phyloP scores from a whole-genome alignment of 2,888 invertebrate species.

The Glaucopsyche alexis region DNA sequence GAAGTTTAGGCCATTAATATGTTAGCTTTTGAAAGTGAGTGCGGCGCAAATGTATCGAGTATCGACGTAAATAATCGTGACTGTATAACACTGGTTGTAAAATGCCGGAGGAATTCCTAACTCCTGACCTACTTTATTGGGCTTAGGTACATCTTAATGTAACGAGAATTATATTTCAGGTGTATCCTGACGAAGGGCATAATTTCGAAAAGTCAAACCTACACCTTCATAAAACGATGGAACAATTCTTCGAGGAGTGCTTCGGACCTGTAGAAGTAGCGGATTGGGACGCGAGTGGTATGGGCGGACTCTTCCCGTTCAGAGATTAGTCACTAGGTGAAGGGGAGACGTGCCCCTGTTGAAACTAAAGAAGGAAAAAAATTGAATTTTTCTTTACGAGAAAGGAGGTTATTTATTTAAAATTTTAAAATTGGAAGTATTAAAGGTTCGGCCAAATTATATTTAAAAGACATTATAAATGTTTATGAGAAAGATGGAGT shows the following conservation, averaged over 20 bases:
- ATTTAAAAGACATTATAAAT: slow-evolving; percentile 19
- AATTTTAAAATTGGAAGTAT: slow-evolving; percentile 20
- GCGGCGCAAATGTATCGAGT: no score
- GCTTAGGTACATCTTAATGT: no score
- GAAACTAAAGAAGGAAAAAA: background rate
- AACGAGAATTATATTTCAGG: slow-evolving; percentile 67
- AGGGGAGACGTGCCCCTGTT: slow-evolving; percentile 26
- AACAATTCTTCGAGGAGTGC: slow-evolving; percentile 91
- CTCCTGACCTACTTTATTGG: no score
- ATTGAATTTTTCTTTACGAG: background rate
- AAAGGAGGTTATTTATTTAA: slow-evolving; percentile 12
- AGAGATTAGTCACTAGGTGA: slow-evolving; percentile 53
- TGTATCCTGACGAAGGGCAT: slow-evolving; percentile 93
- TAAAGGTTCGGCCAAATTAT: slow-evolving; percentile 24
- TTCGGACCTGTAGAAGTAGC: slow-evolving; percentile 86
- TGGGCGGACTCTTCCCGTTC: slow-evolving; percentile 78
- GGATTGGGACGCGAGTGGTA: slow-evolving; percentile 84
- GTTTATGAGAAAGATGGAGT: background rate
- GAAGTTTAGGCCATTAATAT: no score
- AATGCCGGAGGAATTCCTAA: no score
- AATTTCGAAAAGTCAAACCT: slow-evolving; percentile 84
- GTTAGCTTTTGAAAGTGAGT: no score
- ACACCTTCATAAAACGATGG: slow-evolving; percentile 91
- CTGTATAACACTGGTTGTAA: no score
- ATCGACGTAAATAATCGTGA: no score